A percentile compares a stretch with the other conserved stretches of the same genome.
These are phyloP conservation scores for Caenorhabditis inopinata DNA, from an alignment of 1,140 invertebrate species.

Conservation along the genomic window DNA sequence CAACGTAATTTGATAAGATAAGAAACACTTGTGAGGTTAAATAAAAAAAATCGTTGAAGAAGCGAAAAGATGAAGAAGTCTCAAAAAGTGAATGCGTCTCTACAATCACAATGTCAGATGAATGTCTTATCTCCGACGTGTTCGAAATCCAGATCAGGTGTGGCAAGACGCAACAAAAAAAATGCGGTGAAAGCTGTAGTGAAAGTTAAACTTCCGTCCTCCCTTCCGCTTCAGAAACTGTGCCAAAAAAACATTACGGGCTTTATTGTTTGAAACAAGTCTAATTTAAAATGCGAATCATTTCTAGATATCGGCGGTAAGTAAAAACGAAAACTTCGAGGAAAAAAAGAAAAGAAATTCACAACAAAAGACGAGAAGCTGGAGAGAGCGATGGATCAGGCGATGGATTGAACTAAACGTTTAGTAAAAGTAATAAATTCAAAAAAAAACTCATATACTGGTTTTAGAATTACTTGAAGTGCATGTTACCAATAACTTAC, in stretches of 20 bases:
- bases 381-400: no score
- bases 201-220: conserved; percentile 16
- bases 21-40: neutral
- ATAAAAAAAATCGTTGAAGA: neutral
- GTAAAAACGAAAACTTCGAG: neutral
- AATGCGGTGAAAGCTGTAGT: neutral
- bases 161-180: conserved; percentile 13
- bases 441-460: neutral
- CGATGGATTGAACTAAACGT: no score
- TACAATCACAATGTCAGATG: conserved; percentile 25
- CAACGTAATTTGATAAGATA: no score
- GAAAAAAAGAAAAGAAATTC: neutral
- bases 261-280: neutral
- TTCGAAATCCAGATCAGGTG: conserved; percentile 25
- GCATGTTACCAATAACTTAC: neutral
- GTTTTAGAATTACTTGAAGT: neutral
- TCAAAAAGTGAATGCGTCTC: conserved; percentile 18
- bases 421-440: no score
- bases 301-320: neutral
- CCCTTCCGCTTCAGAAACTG: neutral
- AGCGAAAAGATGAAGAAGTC: neutral
- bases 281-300: neutral
- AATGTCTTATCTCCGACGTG: conserved; percentile 10
- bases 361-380: no score
- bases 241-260: neutral